Evolutionary conservation across 2,888 invertebrate genomes (phyloP).

Genomic region (Eristalis arbustorum): DNA sequence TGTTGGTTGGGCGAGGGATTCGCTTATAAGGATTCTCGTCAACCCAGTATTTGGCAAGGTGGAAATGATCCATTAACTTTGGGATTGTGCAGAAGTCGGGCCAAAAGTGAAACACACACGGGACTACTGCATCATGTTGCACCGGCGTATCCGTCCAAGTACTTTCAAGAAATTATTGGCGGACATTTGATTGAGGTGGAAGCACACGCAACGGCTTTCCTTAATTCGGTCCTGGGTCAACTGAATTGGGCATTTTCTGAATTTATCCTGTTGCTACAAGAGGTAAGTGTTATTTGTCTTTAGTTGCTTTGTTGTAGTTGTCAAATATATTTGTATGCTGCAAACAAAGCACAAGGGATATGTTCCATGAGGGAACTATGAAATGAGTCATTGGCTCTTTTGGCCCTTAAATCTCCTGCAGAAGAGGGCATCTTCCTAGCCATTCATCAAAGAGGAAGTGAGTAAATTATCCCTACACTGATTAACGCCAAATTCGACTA

Average conservation of each 20-base stretch:
- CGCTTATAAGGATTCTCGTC: conserved; percentile 86
- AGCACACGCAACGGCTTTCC: conserved; percentile 84
- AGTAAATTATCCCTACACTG: too few relatives aligned
- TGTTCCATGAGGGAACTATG: too few relatives aligned
- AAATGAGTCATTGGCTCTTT: too few relatives aligned
- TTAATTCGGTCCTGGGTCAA: conserved; percentile 90
- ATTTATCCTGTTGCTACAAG: conserved; percentile 91
- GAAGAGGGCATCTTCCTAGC: too few relatives aligned
- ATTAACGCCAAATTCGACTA: too few relatives aligned
- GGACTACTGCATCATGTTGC: conserved; percentile 79
- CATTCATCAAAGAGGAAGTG: too few relatives aligned
- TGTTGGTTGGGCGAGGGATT: conserved; percentile 93
- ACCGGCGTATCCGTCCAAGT: conserved; percentile 78
- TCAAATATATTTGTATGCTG: too few relatives aligned
- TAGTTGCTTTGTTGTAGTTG: too few relatives aligned
- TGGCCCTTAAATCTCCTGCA: too few relatives aligned
- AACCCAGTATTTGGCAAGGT: conserved; percentile 82
- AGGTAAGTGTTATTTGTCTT: conserved; percentile 81
- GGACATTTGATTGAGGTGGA: conserved; percentile 84
- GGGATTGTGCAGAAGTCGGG: conserved; percentile 78
- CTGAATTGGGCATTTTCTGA: conserved; percentile 94
- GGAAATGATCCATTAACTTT: conserved; percentile 75
- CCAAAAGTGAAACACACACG: conserved; percentile 79
- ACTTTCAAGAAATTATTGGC: conserved; percentile 82
- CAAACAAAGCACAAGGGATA: too few relatives aligned